A percentile compares a stretch with the other conserved stretches of the same genome.
Conservation (phyloP, 2,797 vertebrate genomes). For the Lycodopsis pacificus region DNA sequence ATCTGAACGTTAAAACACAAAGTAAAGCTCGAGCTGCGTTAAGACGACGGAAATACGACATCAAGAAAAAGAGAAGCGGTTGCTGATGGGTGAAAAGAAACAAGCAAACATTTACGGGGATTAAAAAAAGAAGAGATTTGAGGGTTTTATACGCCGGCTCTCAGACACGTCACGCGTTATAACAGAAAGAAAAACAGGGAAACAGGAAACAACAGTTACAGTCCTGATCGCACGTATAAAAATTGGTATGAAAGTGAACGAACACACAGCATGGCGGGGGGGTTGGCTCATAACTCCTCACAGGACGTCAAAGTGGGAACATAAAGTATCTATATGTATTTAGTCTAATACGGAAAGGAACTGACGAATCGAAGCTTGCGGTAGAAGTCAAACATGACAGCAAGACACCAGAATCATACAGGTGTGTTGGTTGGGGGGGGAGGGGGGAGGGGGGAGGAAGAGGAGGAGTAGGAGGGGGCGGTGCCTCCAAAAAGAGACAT, state of each 20-base stretch:
- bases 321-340: constrained; percentile 40
- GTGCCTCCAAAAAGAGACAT: constrained; percentile 82
- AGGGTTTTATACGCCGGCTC: constrained; percentile 19
- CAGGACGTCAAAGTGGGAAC: constrained; percentile 60
- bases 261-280: constrained; percentile 53
- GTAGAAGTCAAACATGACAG: constrained; percentile 50
- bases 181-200: constrained; percentile 13
- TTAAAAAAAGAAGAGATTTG: neutral
- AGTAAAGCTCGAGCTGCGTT: neutral
- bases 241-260: constrained; percentile 61
- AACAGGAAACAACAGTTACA: constrained; percentile 55
- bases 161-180: constrained; percentile 46
- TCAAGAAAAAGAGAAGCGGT: neutral
- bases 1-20: constrained; percentile 11
- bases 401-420: constrained; percentile 67
- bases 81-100: neutral
- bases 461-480: constrained; percentile 62
- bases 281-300: constrained; percentile 70
- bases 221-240: constrained; percentile 78
- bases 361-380: constrained; percentile 57
- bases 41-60: neutral
- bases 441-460: neutral
- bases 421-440: constrained; percentile 23
- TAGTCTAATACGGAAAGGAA: constrained; percentile 51
- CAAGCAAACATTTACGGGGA: no score